Conservation (phyloP, 2,113 vertebrate genomes). For the Antigone vipio region DNA sequence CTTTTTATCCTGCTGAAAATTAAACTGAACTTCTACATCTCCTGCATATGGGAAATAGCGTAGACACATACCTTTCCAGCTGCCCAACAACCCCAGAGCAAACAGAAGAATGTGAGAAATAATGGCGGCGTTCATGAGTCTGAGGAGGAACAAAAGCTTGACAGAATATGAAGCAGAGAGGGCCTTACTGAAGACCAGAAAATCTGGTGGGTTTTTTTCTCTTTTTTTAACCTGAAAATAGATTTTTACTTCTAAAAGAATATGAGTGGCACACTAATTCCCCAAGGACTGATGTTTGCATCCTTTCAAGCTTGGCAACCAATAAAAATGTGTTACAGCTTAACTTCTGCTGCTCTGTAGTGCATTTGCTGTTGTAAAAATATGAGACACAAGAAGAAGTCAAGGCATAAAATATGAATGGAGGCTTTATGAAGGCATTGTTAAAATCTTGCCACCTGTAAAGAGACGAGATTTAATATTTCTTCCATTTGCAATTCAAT, state of each 20-base stretch:
- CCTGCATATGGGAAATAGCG: not conserved
- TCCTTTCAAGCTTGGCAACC: not conserved
- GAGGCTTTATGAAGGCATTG: not conserved
- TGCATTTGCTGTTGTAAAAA: not conserved
- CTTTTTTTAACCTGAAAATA: not conserved
- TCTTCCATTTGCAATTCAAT: constrained; percentile 20
- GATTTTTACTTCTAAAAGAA: not conserved
- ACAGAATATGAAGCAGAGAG: not conserved
- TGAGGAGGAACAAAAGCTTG: not conserved
- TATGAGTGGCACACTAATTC: not conserved
- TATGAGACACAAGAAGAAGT: not conserved
- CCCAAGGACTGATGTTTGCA: not conserved
- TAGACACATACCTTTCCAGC: not conserved
- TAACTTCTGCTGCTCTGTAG: not conserved
- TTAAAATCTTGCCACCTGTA: constrained; percentile 11
- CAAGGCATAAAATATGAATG: not conserved
- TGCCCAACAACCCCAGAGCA: not conserved
- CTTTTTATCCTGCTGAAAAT: not conserved
- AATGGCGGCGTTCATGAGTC: not conserved
- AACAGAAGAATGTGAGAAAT: not conserved
- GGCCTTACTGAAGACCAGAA: not conserved
- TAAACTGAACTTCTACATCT: not conserved
- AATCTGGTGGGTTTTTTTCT: not conserved
- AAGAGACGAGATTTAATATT: constrained; percentile 9
- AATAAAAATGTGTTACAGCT: not conserved